phyloP scores from a whole-genome alignment of 2,888 invertebrate species.

The Aquatica leii region DNA sequence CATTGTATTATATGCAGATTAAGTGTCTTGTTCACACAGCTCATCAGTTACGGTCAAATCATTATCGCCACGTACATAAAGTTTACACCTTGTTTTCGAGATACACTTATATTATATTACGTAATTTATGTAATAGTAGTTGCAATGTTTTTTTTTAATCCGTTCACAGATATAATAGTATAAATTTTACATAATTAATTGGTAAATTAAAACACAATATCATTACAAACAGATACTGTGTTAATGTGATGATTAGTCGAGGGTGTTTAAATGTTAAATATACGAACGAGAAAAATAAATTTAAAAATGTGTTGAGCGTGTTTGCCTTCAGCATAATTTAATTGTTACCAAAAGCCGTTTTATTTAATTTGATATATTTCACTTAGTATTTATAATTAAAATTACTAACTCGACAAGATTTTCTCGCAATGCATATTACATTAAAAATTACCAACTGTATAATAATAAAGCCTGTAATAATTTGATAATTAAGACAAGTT shows the following conservation, averaged over 20 bases:
- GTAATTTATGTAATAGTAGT: slow-evolving; percentile 3
- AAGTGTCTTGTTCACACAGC: slow-evolving; percentile 14
- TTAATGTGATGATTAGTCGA: not conserved
- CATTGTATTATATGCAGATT: slow-evolving; percentile 7
- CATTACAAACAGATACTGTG: no score
- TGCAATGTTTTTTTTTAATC: no score
- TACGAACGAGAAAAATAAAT: no score
- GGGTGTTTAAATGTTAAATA: not conserved
- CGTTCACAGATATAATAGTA: no score
- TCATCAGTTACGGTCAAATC: slow-evolving; percentile 14
- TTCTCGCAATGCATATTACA: no score
- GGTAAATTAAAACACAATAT: no score
- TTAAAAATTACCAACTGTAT: no score
- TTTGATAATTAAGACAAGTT: no score
- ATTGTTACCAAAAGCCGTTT: not conserved
- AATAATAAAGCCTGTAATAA: no score
- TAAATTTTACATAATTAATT: not conserved
- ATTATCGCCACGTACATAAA: slow-evolving; percentile 6
- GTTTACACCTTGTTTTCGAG: slow-evolving; percentile 10
- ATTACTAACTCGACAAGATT: no score
- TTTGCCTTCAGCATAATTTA: not conserved
- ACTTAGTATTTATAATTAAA: no score
- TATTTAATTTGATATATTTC: no score
- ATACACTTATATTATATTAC: not conserved
- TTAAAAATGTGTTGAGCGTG: not conserved